Base-by-base conservation (phyloP, 2,113 vertebrate species). In the Arenaria interpres region DNA sequence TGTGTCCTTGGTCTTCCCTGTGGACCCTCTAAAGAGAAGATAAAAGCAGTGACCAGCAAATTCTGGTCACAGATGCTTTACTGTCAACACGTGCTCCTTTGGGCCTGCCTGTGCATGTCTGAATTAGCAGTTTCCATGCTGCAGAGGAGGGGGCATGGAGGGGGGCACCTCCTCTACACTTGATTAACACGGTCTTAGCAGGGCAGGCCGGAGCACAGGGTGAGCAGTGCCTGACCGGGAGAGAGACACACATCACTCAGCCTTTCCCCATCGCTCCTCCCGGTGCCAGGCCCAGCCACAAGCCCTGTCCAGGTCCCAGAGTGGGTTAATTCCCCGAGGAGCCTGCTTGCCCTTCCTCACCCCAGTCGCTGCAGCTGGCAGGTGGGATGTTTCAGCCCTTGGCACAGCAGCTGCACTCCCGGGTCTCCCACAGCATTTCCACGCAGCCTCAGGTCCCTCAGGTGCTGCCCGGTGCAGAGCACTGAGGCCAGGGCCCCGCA, bases 301-400 rank as follows among this genome's bases (percentile, higher is more conserved):
- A n/a, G 35, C 43, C 4, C 53, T n/a, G 18, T 10, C 39, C 19
- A 4, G 20, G 23, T n/a, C 23, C 39, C 39, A 57, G 72, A n/a
- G 41, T 3, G 45, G 12, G 45, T 45, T 45, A 45, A 45, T 45
- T 45, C 43, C 43, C 43, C 6, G 43, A 43, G 43, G 43, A 43
- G 43, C 30, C 39, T 57, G 41, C 39, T 37, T 4, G 9, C n/a
- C 24, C 10, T 57, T 33, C 32, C 95, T 89, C 51, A 97, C 97
- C 96, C 96, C 85, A 96, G 66, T 5, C 51, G 66, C 91, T 95
- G 81, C 48, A 97, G 89, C 33, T 10, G 43, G 41, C 41, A 41
- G 41, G 41, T 41, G 41, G 41, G 43, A 43, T 81, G 88, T 80
- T 39, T 53, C 56, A 96, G 85, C 35, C 59, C 81, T 62, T 97